Evolutionary conservation across 2,797 vertebrate genomes (phyloP).

Genomic region (Spinibarbus caldwelli): DNA sequence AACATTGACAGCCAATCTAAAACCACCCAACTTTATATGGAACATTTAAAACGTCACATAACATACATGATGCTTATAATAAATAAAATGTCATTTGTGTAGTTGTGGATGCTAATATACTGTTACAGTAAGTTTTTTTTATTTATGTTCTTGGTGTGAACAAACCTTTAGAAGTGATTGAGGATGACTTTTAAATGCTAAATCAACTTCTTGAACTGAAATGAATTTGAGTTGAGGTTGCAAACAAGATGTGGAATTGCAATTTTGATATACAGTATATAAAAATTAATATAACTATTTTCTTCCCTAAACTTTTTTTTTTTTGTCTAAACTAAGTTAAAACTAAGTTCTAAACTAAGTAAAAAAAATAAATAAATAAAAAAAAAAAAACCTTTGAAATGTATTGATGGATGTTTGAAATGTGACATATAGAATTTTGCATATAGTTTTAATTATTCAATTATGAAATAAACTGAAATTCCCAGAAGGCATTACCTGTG

Average conservation of each 20-base stretch:
- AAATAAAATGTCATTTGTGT: background rate
- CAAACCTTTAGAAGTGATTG: background rate
- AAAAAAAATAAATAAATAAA: no score
- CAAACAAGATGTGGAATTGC: background rate
- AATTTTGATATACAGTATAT: background rate
- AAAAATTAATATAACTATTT: no score
- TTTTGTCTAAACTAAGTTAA: no score
- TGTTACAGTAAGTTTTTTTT: no score
- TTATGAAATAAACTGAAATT: background rate
- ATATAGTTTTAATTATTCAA: background rate
- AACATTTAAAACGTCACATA: background rate
- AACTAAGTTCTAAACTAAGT: no score
- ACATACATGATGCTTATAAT: background rate
- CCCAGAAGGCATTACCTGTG: background rate
- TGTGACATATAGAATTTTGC: background rate
- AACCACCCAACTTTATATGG: background rate
- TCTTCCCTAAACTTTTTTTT: no score
- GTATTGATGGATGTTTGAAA: background rate
- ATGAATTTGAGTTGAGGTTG: background rate
- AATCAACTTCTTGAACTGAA: background rate
- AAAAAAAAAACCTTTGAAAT: background rate
- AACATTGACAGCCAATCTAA: no score
- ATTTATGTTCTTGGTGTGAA: no score
- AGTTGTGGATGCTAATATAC: background rate
- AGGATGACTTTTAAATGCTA: background rate